Evolutionary conservation across 2,888 invertebrate species (phyloP), one percentile per base, ranked within the genome.

Genomic region (Ophonus ardosiacus): DNA sequence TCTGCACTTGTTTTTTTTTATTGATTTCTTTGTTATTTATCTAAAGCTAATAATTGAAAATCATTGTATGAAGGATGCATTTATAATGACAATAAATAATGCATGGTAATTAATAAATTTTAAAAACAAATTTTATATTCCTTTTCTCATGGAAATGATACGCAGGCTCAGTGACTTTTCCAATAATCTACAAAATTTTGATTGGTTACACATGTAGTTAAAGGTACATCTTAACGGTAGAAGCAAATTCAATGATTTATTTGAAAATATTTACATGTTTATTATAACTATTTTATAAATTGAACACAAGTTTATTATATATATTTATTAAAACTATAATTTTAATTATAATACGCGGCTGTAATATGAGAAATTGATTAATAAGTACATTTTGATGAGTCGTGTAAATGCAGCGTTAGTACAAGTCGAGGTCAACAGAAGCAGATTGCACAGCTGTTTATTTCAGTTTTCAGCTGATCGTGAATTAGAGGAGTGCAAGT

Each of bases 391-490:
- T 15, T 61, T 15, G 13, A 21, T 76, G 15, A 18, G 13, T 21
- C 76, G 61, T 78, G 17, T 8, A 51, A 71, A 56, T 43, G 31
- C n/a, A 61, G 40, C 61, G 57, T 74, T 82, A 82, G 56, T 82
- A 24, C 74, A 71, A 40, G 83, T 86, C 85, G 86, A 85, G 86
- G 86, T 86, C 86, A 86, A 59, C 83, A 85, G 71, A 74, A 74
- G 83, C 83, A 83, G 83, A 76, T 78, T 78, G 78, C 84, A 84
- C 86, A 86, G 86, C 86, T 86, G 86, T 86, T 86, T 86, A 86
- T 86, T 86, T 86, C 85, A 86, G 86, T 85, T 86, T 85, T 84
- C 86, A 86, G 86, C 86, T 86, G 86, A 86, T 85, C 80, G 83
- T 83, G 63, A 63, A 21, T 84, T 84, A 61, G 61, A 65, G 78